Evolutionary conservation across 2,113 vertebrate genomes (phyloP).

Genomic region (Pimephales promelas): DNA sequence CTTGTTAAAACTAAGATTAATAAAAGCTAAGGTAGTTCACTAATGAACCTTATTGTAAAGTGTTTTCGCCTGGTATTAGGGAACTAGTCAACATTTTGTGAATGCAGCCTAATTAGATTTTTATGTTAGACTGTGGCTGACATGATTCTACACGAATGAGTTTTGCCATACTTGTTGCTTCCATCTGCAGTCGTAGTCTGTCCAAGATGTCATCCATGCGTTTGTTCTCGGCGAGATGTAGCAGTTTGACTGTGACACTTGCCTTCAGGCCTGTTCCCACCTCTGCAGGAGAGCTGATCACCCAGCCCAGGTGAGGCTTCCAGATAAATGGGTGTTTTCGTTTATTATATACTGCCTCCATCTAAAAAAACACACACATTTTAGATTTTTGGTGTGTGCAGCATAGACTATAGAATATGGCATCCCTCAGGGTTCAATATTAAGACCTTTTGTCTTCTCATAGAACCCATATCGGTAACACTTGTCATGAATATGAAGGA

Average conservation of each 20-base stretch:
- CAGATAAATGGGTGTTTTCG: constrained; percentile 69
- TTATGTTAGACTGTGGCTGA: neutral
- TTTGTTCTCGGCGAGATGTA: constrained; percentile 62
- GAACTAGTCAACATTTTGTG: neutral
- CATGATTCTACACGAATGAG: neutral
- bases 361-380: constrained; percentile 49
- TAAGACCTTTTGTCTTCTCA: neutral
- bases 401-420: neutral
- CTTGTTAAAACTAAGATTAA: no score
- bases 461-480: neutral
- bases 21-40: no score
- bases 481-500: no score
- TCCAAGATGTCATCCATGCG: constrained; percentile 65
- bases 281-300: constrained; percentile 73
- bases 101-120: neutral
- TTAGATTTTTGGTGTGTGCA: neutral
- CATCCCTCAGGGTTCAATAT: neutral
- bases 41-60: no score
- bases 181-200: constrained; percentile 69
- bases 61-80: neutral
- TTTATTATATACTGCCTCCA: constrained; percentile 63
- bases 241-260: constrained; percentile 63
- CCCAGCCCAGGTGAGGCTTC: constrained; percentile 75
- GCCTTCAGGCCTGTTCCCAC: constrained; percentile 74
- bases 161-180: constrained; percentile 59